phyloP scores from a whole-genome alignment of 2,888 invertebrate species.

The Galerucella calmariensis region DNA sequence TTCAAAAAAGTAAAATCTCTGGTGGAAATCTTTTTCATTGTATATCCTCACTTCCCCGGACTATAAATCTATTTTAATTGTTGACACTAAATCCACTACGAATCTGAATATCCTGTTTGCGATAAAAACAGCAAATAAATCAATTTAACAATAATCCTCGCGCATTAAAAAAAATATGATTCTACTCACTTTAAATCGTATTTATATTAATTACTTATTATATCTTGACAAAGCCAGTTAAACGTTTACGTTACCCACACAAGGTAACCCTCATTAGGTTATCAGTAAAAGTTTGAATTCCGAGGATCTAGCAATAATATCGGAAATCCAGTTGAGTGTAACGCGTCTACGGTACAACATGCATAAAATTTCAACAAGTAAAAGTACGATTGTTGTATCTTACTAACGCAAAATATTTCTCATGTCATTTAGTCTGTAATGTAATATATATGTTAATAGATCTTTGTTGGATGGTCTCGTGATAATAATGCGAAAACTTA shows the following conservation, averaged over 20 bases:
- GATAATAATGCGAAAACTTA: slow-evolving; percentile 29
- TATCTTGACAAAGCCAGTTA: neutral
- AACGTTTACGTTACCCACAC: slow-evolving; percentile 28
- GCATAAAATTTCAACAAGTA: slow-evolving; percentile 5
- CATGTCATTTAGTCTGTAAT: slow-evolving; percentile 29
- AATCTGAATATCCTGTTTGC: too few relatives aligned
- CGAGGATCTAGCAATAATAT: slow-evolving; percentile 38
- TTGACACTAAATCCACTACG: too few relatives aligned
- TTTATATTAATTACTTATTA: neutral
- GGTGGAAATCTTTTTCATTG: too few relatives aligned
- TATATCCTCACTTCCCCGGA: too few relatives aligned
- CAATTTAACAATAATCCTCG: too few relatives aligned
- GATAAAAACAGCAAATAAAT: too few relatives aligned
- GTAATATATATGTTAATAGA: slow-evolving; percentile 30
- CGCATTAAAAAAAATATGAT: too few relatives aligned
- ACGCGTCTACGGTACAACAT: slow-evolving; percentile 27
- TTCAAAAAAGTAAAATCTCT: too few relatives aligned
- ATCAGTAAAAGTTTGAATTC: slow-evolving; percentile 43
- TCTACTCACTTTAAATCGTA: too few relatives aligned
- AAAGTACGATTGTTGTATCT: slow-evolving; percentile 9
- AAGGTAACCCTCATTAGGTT: slow-evolving; percentile 42
- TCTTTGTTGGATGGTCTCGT: slow-evolving; percentile 21
- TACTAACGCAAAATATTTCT: slow-evolving; percentile 19
- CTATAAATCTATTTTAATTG: too few relatives aligned
- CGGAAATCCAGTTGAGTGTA: slow-evolving; percentile 39